Evolutionary conservation across 2,797 vertebrate genomes (phyloP), one percentile per base, ranked within the genome.

Genomic region (Cynodonichthys magdalenae): DNA sequence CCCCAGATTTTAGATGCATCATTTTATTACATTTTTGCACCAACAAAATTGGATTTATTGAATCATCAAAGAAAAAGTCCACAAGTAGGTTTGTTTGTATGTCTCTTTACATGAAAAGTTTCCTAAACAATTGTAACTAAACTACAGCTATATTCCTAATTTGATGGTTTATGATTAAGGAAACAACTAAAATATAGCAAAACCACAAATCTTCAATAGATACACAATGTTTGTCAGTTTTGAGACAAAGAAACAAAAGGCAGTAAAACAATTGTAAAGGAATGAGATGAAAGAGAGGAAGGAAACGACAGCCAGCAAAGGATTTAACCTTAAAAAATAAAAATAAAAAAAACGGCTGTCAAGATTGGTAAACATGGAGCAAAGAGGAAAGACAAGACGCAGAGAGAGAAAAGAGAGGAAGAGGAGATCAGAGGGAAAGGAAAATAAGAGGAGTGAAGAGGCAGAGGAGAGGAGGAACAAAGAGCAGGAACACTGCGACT

Each of bases 351-450:
- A 80, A 74, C 77, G 67, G 59, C 81, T 65, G 69, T 80, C 79
- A 85, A 79, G 74, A 80, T 80, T 83, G 72, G 77, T 74, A 75
- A 81, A 81, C 79, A 83, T 47, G 70, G 66, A 78, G 75, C 53
- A 70, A 66, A 70, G 69, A 81, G 55, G 53, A 74, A 72, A 75
- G 76, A 79, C 56, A 42, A 15, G 57, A 61, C n/a, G 71, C 55
- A 58, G 73, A 59, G 68, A 79, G 75, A 66, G 75, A 59, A 75
- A 69, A 79, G 46, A 24, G 24, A 24, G 24, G 3, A 14, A 53
- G 41, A 69, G 64, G 50, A 67, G 79, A 87, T 83, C 80, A 84
- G 82, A 87, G 69, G 71, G 59, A 76, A 66, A 77, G 19, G 53
- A 42, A 59, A 64, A 49, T 42, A 49, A 61, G 63, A 71, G 69